Evolutionary conservation across 2,113 vertebrate species (phyloP).

Genomic region (Hippocampus zosterae): DNA sequence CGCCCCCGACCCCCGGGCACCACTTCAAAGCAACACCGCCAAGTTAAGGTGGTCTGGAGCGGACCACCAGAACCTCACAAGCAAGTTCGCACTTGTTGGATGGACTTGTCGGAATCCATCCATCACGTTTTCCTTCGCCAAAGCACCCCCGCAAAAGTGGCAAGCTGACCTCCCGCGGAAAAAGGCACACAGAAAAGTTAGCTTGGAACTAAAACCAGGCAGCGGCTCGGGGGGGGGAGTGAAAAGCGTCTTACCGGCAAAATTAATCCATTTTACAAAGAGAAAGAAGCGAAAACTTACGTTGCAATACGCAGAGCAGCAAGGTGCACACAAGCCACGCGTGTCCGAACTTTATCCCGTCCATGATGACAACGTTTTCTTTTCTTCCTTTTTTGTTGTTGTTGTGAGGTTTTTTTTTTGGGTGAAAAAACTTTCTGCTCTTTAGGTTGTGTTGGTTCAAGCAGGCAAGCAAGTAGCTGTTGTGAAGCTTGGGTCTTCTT

Average conservation of each 20-base stretch:
- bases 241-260: background rate
- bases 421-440: constrained; percentile 17
- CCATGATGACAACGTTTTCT: constrained; percentile 58
- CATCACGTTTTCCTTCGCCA: background rate
- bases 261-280: constrained; percentile 13
- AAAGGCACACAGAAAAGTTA: background rate
- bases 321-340: constrained; percentile 61
- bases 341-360: constrained; percentile 59
- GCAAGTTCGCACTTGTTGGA: constrained; percentile 2
- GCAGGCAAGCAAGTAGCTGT: constrained; percentile 6
- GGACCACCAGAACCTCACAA: background rate
- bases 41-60: background rate
- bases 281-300: constrained; percentile 43
- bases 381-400: background rate
- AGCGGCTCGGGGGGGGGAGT: background rate
- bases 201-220: background rate
- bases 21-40: constrained; percentile 10
- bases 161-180: background rate
- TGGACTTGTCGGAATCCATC: background rate
- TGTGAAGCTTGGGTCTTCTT: constrained; percentile 45
- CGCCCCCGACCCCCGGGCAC: background rate
- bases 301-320: constrained; percentile 61
- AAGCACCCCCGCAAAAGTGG: background rate
- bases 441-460: constrained; percentile 8
- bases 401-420: too few relatives aligned